phyloP scores from a whole-genome alignment of 2,113 vertebrate genomes.

The Phalacrocorax brasilianus region DNA sequence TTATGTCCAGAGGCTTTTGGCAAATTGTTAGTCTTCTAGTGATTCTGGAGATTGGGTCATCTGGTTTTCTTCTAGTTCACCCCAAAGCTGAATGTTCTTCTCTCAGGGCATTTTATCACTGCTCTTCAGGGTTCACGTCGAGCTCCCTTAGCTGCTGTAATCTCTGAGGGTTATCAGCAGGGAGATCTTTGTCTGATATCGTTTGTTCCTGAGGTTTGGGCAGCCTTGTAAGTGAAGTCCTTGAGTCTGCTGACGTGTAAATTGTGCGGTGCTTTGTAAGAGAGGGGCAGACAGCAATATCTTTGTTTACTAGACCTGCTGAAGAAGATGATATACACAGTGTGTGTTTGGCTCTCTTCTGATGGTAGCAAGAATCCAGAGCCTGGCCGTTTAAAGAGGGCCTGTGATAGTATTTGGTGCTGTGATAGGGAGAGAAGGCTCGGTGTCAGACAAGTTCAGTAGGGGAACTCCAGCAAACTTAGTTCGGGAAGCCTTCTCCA shows the following conservation, averaged over 20 bases:
- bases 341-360: background rate
- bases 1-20: background rate
- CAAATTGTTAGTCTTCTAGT: background rate
- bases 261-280: background rate
- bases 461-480: background rate
- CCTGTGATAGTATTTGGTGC: background rate
- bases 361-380: background rate
- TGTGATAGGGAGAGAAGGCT: background rate
- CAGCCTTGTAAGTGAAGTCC: conserved; percentile 7
- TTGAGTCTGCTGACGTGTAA: conserved; percentile 1
- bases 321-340: background rate
- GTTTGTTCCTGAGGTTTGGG: background rate
- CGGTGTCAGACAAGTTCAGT: background rate
- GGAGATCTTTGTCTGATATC: background rate
- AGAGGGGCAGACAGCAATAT: background rate
- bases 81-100: background rate
- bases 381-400: background rate
- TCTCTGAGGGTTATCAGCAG: background rate
- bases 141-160: background rate
- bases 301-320: background rate
- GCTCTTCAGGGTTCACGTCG: background rate
- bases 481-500: background rate
- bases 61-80: background rate
- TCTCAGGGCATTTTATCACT: background rate
- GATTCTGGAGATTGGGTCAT: background rate